Evolutionary conservation across 2,113 vertebrate species (phyloP).

Genomic region (Platysternon megacephalum): DNA sequence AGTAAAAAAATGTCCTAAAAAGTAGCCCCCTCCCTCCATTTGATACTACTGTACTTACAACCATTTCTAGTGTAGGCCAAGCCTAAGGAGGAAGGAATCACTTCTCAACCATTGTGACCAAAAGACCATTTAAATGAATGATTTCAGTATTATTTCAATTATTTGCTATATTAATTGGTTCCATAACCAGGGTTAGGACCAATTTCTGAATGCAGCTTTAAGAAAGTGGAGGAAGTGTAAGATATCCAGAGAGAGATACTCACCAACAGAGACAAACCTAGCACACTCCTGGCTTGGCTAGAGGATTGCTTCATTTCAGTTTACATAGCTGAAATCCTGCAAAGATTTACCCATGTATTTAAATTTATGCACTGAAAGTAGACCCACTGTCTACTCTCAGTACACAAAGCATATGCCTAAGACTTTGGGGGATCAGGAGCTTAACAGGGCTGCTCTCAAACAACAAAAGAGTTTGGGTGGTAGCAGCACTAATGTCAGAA

Average conservation of each 20-base stretch:
- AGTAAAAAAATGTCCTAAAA: accelerated
- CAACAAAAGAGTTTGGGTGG: not conserved
- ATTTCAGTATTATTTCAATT: not conserved
- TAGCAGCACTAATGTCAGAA: not conserved
- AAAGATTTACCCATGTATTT: not conserved
- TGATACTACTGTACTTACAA: not conserved
- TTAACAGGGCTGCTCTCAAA: accelerated
- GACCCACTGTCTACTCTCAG: not conserved
- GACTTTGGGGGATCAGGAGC: accelerated
- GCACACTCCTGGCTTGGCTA: not conserved
- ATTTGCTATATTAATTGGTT: not conserved
- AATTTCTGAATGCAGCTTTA: not conserved
- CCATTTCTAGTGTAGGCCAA: too few relatives aligned
- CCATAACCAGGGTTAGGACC: not conserved
- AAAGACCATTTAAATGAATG: not conserved
- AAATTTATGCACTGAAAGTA: accelerated
- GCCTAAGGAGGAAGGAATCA: not conserved
- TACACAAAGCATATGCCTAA: not conserved
- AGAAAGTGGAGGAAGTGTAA: not conserved
- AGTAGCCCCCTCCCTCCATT: not conserved
- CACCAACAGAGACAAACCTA: not conserved
- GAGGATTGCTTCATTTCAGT: not conserved
- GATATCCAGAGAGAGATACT: not conserved
- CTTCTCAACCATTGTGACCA: not conserved
- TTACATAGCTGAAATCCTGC: too few relatives aligned